These are phyloP conservation scores for Connochaetes taurinus DNA, from an alignment of 2,113 vertebrate species.

Conservation along the genomic window DNA sequence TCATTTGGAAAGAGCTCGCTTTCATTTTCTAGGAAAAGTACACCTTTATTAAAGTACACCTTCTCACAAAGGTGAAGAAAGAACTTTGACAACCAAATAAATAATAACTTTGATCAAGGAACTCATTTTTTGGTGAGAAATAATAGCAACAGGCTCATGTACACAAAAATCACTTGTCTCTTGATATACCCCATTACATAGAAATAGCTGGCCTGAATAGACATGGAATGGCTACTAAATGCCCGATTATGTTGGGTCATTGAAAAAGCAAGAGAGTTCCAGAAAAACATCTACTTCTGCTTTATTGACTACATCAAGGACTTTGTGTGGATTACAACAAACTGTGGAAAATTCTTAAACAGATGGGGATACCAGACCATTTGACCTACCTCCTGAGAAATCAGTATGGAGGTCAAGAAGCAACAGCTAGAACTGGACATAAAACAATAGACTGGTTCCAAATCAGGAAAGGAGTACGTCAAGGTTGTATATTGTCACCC, in stretches of 20 bases:
- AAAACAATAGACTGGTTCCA: not conserved
- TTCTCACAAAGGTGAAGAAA: not conserved
- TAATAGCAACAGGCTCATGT: not conserved
- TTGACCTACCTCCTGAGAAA: not conserved
- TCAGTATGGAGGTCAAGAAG: not conserved
- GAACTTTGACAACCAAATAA: not conserved
- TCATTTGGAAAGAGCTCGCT: not conserved
- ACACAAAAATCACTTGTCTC: not conserved
- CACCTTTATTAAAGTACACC: not conserved
- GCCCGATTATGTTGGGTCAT: not conserved
- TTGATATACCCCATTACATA: not conserved
- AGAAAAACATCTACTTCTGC: not conserved
- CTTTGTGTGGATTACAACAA: not conserved
- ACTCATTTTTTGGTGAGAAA: not conserved
- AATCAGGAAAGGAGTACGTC: not conserved
- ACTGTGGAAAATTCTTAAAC: not conserved
- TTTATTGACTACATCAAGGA: rapidly evolving
- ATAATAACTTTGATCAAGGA: not conserved
- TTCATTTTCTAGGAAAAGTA: not conserved
- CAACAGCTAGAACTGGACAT: not conserved
- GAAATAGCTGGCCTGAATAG: not conserved
- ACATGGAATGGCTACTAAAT: not conserved
- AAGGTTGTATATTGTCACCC: not conserved
- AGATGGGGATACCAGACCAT: not conserved
- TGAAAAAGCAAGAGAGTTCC: not conserved